phyloP scores from a whole-genome alignment of 2,797 vertebrate species.

The Melanogrammus aeglefinus region DNA sequence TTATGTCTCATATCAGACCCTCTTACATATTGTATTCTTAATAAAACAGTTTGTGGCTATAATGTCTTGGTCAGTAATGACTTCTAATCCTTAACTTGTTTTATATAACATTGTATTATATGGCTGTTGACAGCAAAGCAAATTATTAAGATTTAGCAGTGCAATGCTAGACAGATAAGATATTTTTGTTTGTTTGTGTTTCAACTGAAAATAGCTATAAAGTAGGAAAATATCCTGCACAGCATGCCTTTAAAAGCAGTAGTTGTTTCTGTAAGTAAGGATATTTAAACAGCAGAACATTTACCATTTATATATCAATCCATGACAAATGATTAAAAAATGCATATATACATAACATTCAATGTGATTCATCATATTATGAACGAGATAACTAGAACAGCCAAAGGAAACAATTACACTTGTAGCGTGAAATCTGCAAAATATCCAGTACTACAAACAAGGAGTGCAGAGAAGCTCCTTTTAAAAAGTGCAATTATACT shows the following conservation, averaged over 20 bases:
- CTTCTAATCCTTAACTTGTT: background rate
- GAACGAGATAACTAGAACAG: background rate
- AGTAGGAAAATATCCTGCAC: background rate
- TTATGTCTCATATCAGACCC: background rate
- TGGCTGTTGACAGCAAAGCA: background rate
- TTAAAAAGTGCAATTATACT: constrained; percentile 2
- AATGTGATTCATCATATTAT: background rate
- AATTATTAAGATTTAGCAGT: background rate
- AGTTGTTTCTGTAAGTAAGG: background rate
- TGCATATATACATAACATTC: constrained; percentile 2
- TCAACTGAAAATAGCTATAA: background rate
- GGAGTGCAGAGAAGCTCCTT: background rate
- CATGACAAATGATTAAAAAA: background rate
- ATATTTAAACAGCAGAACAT: background rate
- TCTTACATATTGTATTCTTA: background rate
- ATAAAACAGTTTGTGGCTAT: background rate
- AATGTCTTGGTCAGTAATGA: background rate
- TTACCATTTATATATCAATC: background rate
- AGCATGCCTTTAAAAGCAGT: background rate
- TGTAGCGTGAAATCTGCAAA: background rate
- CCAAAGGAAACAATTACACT: background rate
- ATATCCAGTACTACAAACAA: background rate
- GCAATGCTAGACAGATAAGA: background rate
- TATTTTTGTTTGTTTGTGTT: background rate
- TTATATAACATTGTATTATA: background rate